phyloP scores from a whole-genome alignment of 2,113 vertebrate genomes.

The Pygoscelis adeliae region DNA sequence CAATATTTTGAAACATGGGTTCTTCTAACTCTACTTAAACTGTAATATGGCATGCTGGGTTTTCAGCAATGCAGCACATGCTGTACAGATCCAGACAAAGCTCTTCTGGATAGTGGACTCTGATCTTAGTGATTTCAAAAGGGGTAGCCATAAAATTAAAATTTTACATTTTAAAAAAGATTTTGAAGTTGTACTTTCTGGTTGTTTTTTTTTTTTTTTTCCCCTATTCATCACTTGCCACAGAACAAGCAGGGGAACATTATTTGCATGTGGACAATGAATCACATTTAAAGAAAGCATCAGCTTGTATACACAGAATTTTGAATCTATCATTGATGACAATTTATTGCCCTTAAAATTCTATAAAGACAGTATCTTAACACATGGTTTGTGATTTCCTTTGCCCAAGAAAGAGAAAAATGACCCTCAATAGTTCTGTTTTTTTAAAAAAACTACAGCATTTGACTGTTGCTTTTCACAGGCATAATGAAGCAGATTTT shows the following conservation, averaged over 20 bases:
- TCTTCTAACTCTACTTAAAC: neutral
- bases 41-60: neutral
- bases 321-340: slow-evolving; percentile 25
- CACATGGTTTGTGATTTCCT: slow-evolving; percentile 35
- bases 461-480: slow-evolving; percentile 21
- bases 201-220: rapidly evolving
- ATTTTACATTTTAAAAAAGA: neutral
- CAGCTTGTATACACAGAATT: neutral
- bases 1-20: neutral
- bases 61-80: neutral
- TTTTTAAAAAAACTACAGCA: slow-evolving; percentile 4
- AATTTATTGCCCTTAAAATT: slow-evolving; percentile 63
- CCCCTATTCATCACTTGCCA: neutral
- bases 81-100: neutral
- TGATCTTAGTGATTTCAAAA: neutral
- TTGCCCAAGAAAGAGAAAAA: slow-evolving; percentile 62
- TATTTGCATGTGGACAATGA: neutral
- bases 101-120: neutral
- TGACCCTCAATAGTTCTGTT: neutral
- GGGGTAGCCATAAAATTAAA: neutral
- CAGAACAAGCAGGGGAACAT: neutral
- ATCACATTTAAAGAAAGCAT: slow-evolving; percentile 26
- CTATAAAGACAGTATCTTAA: slow-evolving; percentile 19
- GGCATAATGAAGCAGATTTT: neutral
- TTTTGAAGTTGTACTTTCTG: neutral